Evolutionary conservation across 2,888 invertebrate species (phyloP), one percentile per base, ranked within the genome.

Genomic region (Drosophila atripex): DNA sequence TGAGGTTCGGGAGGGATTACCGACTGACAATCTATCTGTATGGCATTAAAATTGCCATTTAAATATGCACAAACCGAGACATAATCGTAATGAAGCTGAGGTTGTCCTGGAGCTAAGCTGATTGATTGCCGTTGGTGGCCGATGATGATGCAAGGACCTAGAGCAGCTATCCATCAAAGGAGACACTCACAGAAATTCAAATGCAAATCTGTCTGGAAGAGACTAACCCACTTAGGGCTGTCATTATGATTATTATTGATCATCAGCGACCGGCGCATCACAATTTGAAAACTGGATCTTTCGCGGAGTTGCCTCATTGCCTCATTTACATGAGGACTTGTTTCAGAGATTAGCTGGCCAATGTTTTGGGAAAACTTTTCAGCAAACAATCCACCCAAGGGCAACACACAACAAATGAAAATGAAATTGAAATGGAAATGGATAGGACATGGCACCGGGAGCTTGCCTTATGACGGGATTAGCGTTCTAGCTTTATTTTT

Each of bases 201-300:
- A 82, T 86, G 80, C 76, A 79, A 78, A 72, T 68, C 28, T 57
- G 46, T n/a, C 58, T 23, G 55, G 52, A 58, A 71, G 76, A 70
- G 39, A 41, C 77, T 83, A 82, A 82, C 86, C 82, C 86, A 86
- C 82, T 82, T 82, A 77, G 80, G 83, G 77, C 86, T 83, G 82
- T 83, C 82, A 83, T 86, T 86, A 83, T 80, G 86, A 86, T 78
- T 86, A 83, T 83, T 86, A 83, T 86, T 83, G 86, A 83, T 83
- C 86, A 83, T 83, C 80, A 57, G 60, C 38, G 32, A 32, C 30
- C 28, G 43, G 41, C 32, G 18, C 25, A 21, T 25, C n/a, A 9
- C 1, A 18, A 55, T 28, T 47, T 21, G 50, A 28, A 28, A 55
- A 58, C 59, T 49, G 30, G 41, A 39, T 55, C 69, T 52, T 25